Evolutionary conservation across 2,888 invertebrate genomes (phyloP), one percentile per base, ranked within the genome.

Genomic region (Ellobium chinense): DNA sequence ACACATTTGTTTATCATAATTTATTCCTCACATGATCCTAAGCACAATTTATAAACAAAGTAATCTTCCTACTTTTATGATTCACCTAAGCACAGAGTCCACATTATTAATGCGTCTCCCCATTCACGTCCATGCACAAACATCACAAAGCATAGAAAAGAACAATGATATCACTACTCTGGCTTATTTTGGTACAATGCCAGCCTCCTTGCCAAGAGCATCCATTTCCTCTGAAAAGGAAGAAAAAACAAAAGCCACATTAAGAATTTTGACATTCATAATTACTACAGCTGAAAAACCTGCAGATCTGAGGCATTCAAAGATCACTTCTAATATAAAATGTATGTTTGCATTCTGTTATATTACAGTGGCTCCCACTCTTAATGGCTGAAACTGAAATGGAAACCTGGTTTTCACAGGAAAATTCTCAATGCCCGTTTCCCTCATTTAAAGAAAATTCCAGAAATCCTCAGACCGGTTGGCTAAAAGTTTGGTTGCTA

Each of bases 141-240:
- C 46, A 46, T 9, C 18, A 46, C 18, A 46, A 18, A 18, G 46
- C 46, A 46, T 18, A 46, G 46, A 18, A 46, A 46, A 46, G 18
- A 46, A 7, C 46, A 46, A 18, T 46, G 18, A 18, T 46, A 46
- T 12, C 46, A 46, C 7, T 46, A 46, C 46, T 46, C 7, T 46
- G 7, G 46, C 46, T 21, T 31, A 70, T 37, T 73, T 73, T 73
- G 37, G 18, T 37, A 29, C 63, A 74, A 74, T 29, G 31, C 74
- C 74, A 4, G 74, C 74, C 31, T 74, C 74, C 39, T 74, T 74
- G 29, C 74, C 74, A 39, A 74, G 63, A 31, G 63, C 31, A 63
- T n/a, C 24, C 74, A 74, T 63, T 46, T 74, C 74, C 1, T 37
- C 74, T 74, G 74, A 37, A 60, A 60, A 4, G 12, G 12, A 5